These are phyloP conservation scores for Cynoglossus semilaevis DNA, from an alignment of 2,113 vertebrate genomes.

Conservation along the genomic window DNA sequence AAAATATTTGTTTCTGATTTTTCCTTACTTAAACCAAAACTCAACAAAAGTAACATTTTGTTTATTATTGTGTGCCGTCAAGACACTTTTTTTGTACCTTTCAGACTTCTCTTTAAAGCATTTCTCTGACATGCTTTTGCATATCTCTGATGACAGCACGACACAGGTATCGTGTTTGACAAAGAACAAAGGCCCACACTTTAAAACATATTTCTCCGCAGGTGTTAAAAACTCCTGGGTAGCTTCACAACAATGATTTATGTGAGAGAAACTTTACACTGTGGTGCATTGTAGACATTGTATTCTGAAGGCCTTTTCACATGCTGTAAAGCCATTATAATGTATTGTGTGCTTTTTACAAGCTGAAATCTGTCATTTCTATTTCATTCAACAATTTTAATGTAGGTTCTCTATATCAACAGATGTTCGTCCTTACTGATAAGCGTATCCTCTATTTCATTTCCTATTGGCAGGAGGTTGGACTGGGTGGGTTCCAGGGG, in stretches of 20 bases:
- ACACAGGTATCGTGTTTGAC: background rate
- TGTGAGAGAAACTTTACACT: background rate
- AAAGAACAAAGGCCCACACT: background rate
- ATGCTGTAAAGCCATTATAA: background rate
- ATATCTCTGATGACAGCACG: background rate
- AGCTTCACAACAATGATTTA: background rate
- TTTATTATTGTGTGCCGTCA: no score
- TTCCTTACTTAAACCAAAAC: no score
- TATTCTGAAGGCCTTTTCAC: background rate
- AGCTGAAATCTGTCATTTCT: background rate
- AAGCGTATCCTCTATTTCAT: conserved; percentile 82
- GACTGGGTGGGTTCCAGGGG: conserved; percentile 74
- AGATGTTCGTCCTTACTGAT: conserved; percentile 77
- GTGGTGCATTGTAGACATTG: background rate
- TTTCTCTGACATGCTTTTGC: no score
- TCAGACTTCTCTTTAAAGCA: no score
- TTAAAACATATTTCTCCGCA: background rate
- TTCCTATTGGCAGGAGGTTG: conserved; percentile 79
- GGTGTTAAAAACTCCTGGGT: background rate
- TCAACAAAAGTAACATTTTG: no score
- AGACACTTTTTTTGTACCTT: no score
- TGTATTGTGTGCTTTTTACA: background rate
- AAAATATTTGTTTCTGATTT: no score
- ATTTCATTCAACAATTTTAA: background rate
- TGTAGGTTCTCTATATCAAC: background rate